Percentiles rank a stretch among this genome's conserved stretches.
These are phyloP conservation scores for Clistopyga incitator DNA, from an alignment of 2,888 invertebrate genomes.

Conservation along the genomic window DNA sequence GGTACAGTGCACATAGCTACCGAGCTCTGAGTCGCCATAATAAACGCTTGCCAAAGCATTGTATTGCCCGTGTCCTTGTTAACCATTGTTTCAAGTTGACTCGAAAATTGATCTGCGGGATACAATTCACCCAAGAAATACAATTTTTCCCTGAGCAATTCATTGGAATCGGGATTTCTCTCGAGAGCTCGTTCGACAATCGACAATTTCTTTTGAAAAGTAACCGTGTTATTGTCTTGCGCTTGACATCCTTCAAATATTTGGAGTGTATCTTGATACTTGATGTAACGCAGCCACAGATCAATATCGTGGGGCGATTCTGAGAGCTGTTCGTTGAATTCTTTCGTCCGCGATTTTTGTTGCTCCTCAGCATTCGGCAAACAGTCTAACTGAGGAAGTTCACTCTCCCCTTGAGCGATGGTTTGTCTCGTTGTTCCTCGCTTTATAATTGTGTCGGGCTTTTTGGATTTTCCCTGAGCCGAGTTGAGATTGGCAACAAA, in stretches of 20 bases:
- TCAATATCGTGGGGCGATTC: conserved; percentile 85
- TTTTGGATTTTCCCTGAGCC: conserved; percentile 69
- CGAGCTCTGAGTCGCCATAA: conserved; percentile 86
- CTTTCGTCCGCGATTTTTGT: conserved; percentile 85
- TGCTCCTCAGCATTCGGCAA: conserved; percentile 84
- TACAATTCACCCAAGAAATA: conserved; percentile 85
- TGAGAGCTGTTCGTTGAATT: conserved; percentile 85
- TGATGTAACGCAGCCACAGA: conserved; percentile 87
- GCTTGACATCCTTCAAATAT: conserved; percentile 46
- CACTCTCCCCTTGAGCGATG: conserved; percentile 10
- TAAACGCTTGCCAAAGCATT: conserved; percentile 85
- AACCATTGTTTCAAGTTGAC: conserved; percentile 84
- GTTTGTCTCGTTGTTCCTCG: conserved; percentile 27
- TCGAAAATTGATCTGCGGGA: conserved; percentile 87
- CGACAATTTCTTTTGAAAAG: conserved; percentile 86
- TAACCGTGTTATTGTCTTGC: conserved; percentile 71
- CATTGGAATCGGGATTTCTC: conserved; percentile 86
- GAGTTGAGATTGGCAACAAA: conserved; percentile 72
- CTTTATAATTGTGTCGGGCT: conserved; percentile 78
- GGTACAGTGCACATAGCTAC: conserved; percentile 88
- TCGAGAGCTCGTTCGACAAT: conserved; percentile 87
- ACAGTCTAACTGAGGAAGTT: conserved; percentile 53
- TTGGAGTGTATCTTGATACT: conserved; percentile 84
- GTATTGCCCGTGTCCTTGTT: conserved; percentile 84
- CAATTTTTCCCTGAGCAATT: conserved; percentile 85